A percentile compares a stretch with the other conserved stretches of the same genome.
Conservation (phyloP, 2,113 vertebrate genomes). For the Columba livia region DNA sequence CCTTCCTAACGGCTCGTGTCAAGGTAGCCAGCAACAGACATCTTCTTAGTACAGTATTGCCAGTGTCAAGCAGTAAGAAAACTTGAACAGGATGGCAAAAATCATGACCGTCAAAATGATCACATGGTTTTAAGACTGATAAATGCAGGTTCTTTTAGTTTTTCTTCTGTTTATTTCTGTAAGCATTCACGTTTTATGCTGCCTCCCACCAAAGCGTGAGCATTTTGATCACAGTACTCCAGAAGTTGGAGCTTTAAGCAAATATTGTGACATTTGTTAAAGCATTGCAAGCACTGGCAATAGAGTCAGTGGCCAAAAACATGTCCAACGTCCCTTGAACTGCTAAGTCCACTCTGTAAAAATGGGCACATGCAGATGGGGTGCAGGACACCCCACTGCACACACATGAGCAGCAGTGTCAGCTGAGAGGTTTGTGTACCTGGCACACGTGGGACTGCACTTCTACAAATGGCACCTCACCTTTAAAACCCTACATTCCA, state of each 20-base stretch:
- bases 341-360: not conserved
- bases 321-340: not conserved
- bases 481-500: not conserved
- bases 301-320: not conserved
- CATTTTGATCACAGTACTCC: not conserved
- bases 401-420: accelerated
- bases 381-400: not conserved
- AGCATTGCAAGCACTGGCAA: not conserved
- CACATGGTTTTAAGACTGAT: not conserved
- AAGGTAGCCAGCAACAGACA: accelerated
- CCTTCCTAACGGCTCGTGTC: not conserved
- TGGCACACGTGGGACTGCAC: accelerated
- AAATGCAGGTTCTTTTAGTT: not conserved
- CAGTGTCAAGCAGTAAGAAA: not conserved
- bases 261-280: not conserved
- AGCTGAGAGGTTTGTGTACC: not conserved
- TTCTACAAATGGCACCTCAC: not conserved
- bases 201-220: not conserved
- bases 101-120: not conserved
- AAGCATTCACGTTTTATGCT: not conserved
- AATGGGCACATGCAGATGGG: not conserved
- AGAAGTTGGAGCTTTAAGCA: not conserved
- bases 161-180: not conserved
- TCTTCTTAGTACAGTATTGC: not conserved
- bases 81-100: not conserved